Conservation (phyloP, 2,888 invertebrate species). For the Arrhopalites spinosus region DNA sequence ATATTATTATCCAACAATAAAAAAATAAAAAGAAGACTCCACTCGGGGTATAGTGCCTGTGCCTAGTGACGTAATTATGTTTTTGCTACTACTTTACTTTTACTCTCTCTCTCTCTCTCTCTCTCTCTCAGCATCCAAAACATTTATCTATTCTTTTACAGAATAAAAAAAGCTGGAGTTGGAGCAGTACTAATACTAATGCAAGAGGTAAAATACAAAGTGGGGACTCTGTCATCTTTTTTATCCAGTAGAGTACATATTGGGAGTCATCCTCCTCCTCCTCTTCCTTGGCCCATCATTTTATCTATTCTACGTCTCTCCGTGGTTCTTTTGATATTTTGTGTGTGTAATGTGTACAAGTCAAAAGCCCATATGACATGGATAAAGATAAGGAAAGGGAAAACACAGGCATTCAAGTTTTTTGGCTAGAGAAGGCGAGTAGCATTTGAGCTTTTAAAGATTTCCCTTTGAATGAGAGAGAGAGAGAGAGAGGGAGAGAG, state of each 20-base stretch:
- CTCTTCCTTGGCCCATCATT: neutral
- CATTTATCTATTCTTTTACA: too few species aligned
- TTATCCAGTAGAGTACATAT: too few species aligned
- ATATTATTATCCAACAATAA: constrained; percentile 1
- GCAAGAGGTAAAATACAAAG: too few species aligned
- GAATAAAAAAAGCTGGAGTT: too few species aligned
- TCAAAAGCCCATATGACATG: constrained; percentile 28
- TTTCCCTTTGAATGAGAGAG: too few species aligned
- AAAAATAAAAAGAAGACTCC: neutral
- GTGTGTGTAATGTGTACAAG: constrained; percentile 4
- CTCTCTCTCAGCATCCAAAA: neutral
- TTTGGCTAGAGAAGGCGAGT: too few species aligned
- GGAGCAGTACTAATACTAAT: too few species aligned
- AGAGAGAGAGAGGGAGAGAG: constrained; percentile 26
- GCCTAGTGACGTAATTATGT: too few species aligned
- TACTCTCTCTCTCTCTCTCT: neutral
- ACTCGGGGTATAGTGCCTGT: too few species aligned
- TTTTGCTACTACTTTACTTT: neutral
- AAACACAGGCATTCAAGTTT: constrained; percentile 33
- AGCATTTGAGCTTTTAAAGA: neutral
- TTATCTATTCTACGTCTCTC: too few species aligned
- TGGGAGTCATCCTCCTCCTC: neutral
- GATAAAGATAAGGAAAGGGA: constrained; percentile 31
- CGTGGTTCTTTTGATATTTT: too few species aligned
- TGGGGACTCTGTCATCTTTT: too few species aligned